Evolutionary conservation across 2,113 vertebrate species (phyloP).

Genomic region (Erpornis zantholeuca): DNA sequence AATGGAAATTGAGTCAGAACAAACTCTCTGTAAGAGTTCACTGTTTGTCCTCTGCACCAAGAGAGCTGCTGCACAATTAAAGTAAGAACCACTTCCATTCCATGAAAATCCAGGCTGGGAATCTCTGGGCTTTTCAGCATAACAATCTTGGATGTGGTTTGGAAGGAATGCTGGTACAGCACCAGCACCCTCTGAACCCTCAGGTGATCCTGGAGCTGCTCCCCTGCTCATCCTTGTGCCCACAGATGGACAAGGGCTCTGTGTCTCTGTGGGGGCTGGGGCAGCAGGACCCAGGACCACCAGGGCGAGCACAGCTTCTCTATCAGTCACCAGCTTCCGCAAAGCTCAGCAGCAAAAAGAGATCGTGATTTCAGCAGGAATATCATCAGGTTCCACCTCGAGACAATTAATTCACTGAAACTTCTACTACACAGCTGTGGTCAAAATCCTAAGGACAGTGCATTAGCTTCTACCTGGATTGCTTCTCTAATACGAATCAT

Average conservation of each 20-base stretch:
- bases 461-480: neutral
- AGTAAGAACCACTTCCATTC: neutral
- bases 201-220: neutral
- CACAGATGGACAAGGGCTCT: neutral
- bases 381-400: neutral
- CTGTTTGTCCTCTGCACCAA: neutral
- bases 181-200: neutral
- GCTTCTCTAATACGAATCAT: neutral
- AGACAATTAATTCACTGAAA: neutral
- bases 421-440: neutral
- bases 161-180: neutral
- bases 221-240: neutral
- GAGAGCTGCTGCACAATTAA: neutral
- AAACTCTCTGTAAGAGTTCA: neutral
- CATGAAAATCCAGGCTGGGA: neutral
- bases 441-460: neutral
- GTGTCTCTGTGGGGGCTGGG: neutral
- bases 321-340: neutral
- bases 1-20: neutral
- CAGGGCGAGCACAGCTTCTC: neutral
- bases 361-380: neutral
- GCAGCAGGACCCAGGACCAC: neutral
- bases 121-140: neutral
- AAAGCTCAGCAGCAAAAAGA: rapidly evolving
- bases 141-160: neutral